Evolutionary conservation across 2,113 vertebrate genomes (phyloP), one percentile per base, ranked within the genome.

Genomic region (Stercorarius parasiticus): DNA sequence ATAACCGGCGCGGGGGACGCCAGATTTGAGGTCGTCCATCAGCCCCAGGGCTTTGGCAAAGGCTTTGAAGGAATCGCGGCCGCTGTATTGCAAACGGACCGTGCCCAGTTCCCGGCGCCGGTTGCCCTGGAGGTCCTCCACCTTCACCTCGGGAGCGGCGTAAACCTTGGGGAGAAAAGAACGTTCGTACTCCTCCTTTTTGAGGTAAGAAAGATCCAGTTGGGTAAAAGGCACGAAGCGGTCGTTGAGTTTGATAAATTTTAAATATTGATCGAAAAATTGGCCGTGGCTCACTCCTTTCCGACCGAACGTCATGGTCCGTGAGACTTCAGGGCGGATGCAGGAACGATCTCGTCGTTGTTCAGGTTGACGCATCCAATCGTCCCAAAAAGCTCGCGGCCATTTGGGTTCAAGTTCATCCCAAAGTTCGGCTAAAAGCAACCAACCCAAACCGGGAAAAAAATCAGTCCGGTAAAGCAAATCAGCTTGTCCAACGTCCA

Each of bases 1-100:
- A 96, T 99, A 99, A 5, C 99, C 99, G 3, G 98, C 99, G 13
- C 99, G 98, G 16, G 99, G 99, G 10, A 99, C 99, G 15, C 99
- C 99, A 2, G 99, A 99, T 67, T 99, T 99, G 74, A 99, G 98
- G 94, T 99, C 99, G 13, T 99, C 99, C 99, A 99, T 99, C 26
- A 99, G 95, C 0, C 99, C 99, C 65, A 99, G 73, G 8, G 98
- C 99, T 66, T 99, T 98, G 86, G 99, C 99, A 4, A 99, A 98
- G 13, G 99, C 99, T 95, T 99, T 99, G 95, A 99, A 99, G 94
- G 98, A 98, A 73, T 99, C 99, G 4, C 99, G 97, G 56, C 98
- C 98, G 2, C 98, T 98, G 61, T 99, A 99, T 64, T 99, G 98
- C n/a, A 99, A 98, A 32, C 99, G 91, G 59, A 98, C 99, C 0